Conservation (phyloP, 2,113 vertebrate species). For the Hippocampus guttulatus region DNA sequence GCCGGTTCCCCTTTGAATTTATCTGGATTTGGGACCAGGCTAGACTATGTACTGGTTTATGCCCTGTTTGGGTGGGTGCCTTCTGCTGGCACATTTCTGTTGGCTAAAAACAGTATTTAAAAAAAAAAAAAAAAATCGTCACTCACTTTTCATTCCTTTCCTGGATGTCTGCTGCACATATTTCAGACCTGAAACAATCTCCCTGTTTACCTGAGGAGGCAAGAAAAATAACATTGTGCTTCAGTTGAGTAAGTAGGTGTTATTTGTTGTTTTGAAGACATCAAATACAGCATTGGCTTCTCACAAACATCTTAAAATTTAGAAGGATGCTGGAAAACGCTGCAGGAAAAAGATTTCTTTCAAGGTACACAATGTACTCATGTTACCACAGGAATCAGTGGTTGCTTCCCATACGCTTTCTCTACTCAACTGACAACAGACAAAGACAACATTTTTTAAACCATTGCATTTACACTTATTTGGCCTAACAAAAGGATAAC, state of each 20-base stretch:
- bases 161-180: conserved; percentile 87
- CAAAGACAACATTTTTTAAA: background rate
- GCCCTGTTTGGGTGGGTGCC: too few species aligned
- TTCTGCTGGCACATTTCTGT: background rate
- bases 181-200: conserved; percentile 93
- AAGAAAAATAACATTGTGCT: background rate
- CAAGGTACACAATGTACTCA: too few species aligned
- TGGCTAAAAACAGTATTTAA: background rate
- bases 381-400: too few species aligned
- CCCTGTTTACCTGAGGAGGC: conserved; percentile 82
- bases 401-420: too few species aligned
- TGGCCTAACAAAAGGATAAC: too few species aligned
- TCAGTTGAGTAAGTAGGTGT: too few species aligned
- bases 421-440: background rate
- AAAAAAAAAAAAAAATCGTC: background rate
- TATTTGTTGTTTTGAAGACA: background rate
- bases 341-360: too few species aligned
- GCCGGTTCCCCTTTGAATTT: background rate
- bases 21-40: background rate
- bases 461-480: too few species aligned
- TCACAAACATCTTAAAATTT: background rate
- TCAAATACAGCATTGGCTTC: background rate
- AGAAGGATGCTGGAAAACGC: too few species aligned
- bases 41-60: background rate
- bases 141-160: conserved; percentile 91